These are phyloP conservation scores for Bos taurus DNA, from an alignment of 2,113 vertebrate genomes.

Conservation along the genomic window DNA sequence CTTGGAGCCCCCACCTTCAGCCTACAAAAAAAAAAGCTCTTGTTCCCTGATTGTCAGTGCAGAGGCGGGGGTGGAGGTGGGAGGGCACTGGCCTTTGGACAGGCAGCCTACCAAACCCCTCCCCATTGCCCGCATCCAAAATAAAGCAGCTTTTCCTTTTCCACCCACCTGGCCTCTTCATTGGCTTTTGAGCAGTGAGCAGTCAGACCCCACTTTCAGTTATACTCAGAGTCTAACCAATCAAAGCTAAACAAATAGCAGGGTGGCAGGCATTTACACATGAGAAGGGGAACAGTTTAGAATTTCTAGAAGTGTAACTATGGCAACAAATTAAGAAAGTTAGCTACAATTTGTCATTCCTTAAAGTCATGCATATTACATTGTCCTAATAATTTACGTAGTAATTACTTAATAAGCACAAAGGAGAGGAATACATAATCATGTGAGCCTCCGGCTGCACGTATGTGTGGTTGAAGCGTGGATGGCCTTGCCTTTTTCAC, in stretches of 20 bases:
- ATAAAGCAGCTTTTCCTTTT: neutral
- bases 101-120: neutral
- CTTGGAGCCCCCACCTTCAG: neutral
- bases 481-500: neutral
- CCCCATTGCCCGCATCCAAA: neutral
- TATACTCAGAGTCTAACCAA: neutral
- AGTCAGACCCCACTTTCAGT: neutral
- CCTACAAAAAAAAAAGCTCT: neutral
- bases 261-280: slow-evolving; percentile 7
- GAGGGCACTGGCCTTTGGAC: neutral
- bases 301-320: slow-evolving; percentile 67
- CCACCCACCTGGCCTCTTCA: neutral
- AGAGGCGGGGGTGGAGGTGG: neutral
- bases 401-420: slow-evolving; percentile 68
- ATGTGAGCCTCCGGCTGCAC: neutral
- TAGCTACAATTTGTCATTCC: slow-evolving; percentile 67
- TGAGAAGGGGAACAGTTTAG: slow-evolving; percentile 22
- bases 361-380: slow-evolving; percentile 68
- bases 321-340: slow-evolving; percentile 71
- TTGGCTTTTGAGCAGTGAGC: neutral
- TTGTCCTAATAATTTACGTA: slow-evolving; percentile 70
- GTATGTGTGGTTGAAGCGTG: neutral
- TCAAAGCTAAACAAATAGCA: slow-evolving; percentile 35
- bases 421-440: slow-evolving; percentile 35
- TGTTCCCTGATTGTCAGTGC: neutral